phyloP scores from a whole-genome alignment of 2,888 invertebrate species.

The Nephrotoma guestfalica region DNA sequence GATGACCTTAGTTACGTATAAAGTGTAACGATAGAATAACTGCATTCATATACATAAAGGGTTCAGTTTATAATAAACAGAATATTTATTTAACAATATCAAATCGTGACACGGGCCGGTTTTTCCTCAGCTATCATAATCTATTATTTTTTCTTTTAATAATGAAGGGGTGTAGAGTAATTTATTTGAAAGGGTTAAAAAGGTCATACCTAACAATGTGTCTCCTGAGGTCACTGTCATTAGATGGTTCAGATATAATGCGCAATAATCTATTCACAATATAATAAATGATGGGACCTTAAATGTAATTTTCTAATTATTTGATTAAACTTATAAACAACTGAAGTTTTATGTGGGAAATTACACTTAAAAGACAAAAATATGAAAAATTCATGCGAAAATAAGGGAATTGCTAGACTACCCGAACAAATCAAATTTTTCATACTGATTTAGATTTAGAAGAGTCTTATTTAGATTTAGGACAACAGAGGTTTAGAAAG shows the following conservation, averaged over 20 bases:
- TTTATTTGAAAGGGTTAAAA: not conserved
- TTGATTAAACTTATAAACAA: too few relatives aligned
- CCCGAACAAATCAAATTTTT: too few relatives aligned
- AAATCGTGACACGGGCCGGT: not conserved
- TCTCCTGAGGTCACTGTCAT: not conserved
- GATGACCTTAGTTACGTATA: not conserved
- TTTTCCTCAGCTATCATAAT: not conserved
- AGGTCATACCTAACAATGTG: not conserved
- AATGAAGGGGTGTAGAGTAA: not conserved
- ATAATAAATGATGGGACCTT: too few relatives aligned
- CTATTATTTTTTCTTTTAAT: not conserved
- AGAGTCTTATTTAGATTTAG: too few relatives aligned
- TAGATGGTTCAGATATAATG: not conserved
- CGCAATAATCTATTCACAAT: not conserved
- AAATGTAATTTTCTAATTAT: too few relatives aligned
- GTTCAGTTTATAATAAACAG: not conserved
- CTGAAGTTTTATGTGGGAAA: too few relatives aligned
- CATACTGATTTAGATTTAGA: too few relatives aligned
- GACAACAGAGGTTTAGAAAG: too few relatives aligned
- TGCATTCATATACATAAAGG: not conserved
- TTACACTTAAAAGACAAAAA: too few relatives aligned
- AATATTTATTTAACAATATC: not conserved
- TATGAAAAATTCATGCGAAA: too few relatives aligned
- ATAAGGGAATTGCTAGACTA: too few relatives aligned
- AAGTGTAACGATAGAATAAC: not conserved